These are phyloP conservation scores for Xiphophorus birchmanni DNA, from an alignment of 2,797 vertebrate genomes.

Conservation along the genomic window DNA sequence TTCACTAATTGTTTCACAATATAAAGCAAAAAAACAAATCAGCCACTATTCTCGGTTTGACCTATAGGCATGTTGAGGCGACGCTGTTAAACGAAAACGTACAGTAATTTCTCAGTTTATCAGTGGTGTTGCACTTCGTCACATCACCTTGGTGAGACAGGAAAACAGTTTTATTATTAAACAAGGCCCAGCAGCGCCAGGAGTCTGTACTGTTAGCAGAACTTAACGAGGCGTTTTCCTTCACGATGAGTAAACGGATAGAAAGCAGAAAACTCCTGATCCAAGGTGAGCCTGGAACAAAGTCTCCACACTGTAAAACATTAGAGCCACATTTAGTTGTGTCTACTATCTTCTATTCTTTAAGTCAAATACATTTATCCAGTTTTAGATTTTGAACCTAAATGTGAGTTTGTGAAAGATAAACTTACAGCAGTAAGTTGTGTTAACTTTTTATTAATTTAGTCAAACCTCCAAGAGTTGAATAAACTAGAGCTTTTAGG, in stretches of 20 bases:
- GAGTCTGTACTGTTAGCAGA: slow-evolving; percentile 58
- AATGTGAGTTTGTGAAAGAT: too few species aligned
- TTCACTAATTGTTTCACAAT: neutral
- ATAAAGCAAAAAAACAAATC: neutral
- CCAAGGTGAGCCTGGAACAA: slow-evolving; percentile 46
- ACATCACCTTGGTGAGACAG: slow-evolving; percentile 51
- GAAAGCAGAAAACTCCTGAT: slow-evolving; percentile 46
- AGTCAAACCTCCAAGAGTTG: too few species aligned
- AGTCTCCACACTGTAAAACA: slow-evolving; percentile 36
- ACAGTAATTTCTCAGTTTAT: slow-evolving; percentile 56
- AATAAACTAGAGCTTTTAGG: too few species aligned
- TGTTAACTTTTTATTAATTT: too few species aligned
- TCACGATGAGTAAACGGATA: slow-evolving; percentile 57
- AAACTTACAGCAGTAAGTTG: too few species aligned
- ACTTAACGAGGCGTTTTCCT: slow-evolving; percentile 75
- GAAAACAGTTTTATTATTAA: slow-evolving; percentile 73
- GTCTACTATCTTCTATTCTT: too few species aligned
- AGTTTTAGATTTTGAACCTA: too few species aligned
- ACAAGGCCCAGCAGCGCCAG: slow-evolving; percentile 41
- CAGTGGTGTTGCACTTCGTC: slow-evolving; percentile 37
- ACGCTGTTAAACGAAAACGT: slow-evolving; percentile 32
- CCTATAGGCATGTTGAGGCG: slow-evolving; percentile 25
- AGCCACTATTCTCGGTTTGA: slow-evolving; percentile 12
- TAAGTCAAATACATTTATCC: too few species aligned
- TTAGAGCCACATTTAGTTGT: too few species aligned